phyloP scores from a whole-genome alignment of 2,113 vertebrate genomes.

The Myxocyprinus asiaticus region DNA sequence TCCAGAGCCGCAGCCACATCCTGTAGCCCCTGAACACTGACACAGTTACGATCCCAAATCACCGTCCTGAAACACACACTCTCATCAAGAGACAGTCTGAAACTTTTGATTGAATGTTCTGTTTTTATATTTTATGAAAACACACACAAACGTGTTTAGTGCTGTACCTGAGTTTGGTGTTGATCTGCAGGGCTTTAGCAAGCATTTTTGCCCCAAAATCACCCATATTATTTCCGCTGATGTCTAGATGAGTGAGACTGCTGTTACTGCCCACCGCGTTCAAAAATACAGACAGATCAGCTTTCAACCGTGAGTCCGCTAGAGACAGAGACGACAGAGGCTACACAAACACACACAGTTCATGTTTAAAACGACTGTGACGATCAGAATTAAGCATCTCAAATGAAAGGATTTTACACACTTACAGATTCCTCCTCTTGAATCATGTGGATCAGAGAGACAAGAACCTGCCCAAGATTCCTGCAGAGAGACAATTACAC shows the following conservation, averaged over 20 bases:
- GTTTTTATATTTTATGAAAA: too few species aligned
- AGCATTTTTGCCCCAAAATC: slow-evolving; percentile 98
- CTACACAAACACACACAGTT: slow-evolving; percentile 63
- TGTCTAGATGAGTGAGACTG: slow-evolving; percentile 90
- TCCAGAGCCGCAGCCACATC: slow-evolving; percentile 94
- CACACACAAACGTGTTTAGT: not conserved
- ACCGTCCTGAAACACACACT: slow-evolving; percentile 81
- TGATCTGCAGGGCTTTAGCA: slow-evolving; percentile 96
- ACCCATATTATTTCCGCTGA: slow-evolving; percentile 96
- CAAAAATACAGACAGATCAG: slow-evolving; percentile 90
- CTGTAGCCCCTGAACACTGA: slow-evolving; percentile 93
- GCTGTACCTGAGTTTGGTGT: slow-evolving; percentile 92
- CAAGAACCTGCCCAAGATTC: slow-evolving; percentile 90
- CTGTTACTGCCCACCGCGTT: slow-evolving; percentile 95
- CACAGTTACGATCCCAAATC: slow-evolving; percentile 92
- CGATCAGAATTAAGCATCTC: not conserved
- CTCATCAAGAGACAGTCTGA: not conserved
- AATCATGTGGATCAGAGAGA: slow-evolving; percentile 95
- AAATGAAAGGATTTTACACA: slow-evolving; percentile 28
- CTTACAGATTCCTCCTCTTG: slow-evolving; percentile 98
- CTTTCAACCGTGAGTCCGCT: slow-evolving; percentile 93
- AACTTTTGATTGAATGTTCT: too few species aligned
- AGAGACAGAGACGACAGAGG: slow-evolving; percentile 91
- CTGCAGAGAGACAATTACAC: slow-evolving; percentile 71
- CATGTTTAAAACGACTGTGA: not conserved